These are phyloP conservation scores for Acronicta alni DNA, from an alignment of 2,888 invertebrate species.

Conservation along the genomic window DNA sequence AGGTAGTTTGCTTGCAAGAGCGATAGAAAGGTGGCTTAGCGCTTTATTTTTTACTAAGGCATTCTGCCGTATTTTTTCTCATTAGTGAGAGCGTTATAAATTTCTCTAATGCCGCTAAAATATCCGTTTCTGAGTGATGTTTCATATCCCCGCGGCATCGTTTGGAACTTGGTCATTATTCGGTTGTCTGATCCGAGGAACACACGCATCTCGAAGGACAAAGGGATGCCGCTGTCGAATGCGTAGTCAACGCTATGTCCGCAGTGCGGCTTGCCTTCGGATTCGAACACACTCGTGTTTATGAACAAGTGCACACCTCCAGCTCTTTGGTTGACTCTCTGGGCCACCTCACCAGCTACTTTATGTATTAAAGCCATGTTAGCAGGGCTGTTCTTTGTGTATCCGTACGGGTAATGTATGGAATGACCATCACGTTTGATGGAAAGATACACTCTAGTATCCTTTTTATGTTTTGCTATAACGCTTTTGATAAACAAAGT, in stretches of 20 bases:
- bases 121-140: slow-evolving; percentile 73
- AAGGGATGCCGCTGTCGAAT: slow-evolving; percentile 61
- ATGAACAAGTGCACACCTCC: slow-evolving; percentile 70
- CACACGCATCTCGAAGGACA: slow-evolving; percentile 80
- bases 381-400: slow-evolving; percentile 60
- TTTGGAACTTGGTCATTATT: slow-evolving; percentile 75
- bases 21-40: slow-evolving; percentile 50
- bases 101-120: slow-evolving; percentile 76
- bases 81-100: slow-evolving; percentile 69
- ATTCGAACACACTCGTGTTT: slow-evolving; percentile 70
- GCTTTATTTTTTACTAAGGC: slow-evolving; percentile 47
- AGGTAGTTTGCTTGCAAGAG: slow-evolving; percentile 32
- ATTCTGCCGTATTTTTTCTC: slow-evolving; percentile 63
- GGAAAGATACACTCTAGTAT: slow-evolving; percentile 91
- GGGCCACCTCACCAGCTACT: slow-evolving; percentile 68
- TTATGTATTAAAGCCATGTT: slow-evolving; percentile 47
- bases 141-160: slow-evolving; percentile 74
- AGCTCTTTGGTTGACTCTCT: slow-evolving; percentile 74
- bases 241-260: slow-evolving; percentile 83
- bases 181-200: slow-evolving; percentile 69
- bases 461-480: slow-evolving; percentile 81
- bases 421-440: slow-evolving; percentile 92
- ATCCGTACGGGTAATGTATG: slow-evolving; percentile 91
- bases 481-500: slow-evolving; percentile 88
- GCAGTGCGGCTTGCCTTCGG: slow-evolving; percentile 71